These are phyloP conservation scores for Okamejei kenojei DNA, from an alignment of 2,797 vertebrate genomes.

Conservation along the genomic window DNA sequence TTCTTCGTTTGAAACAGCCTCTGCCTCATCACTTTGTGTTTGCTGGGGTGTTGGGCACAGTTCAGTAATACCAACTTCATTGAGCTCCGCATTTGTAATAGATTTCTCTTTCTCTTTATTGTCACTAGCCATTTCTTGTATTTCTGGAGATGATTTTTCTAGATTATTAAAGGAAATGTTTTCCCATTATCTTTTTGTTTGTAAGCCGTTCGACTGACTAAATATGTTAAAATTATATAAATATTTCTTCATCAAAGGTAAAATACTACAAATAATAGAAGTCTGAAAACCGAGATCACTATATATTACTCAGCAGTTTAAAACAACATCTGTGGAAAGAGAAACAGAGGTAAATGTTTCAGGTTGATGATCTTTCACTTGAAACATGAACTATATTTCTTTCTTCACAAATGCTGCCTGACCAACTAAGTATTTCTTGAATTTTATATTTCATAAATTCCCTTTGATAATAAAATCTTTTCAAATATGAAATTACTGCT, in stretches of 20 bases:
- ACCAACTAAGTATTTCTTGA: too few species aligned
- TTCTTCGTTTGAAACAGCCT: background rate
- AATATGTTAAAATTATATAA: background rate
- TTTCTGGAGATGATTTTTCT: background rate
- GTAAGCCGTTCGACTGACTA: background rate
- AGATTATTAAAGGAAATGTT: conserved; percentile 13
- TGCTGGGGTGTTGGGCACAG: background rate
- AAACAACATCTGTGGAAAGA: too few species aligned
- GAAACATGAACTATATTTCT: too few species aligned
- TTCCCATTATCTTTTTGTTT: background rate
- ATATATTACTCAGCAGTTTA: too few species aligned
- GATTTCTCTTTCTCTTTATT: conserved; percentile 8
- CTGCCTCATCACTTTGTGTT: background rate
- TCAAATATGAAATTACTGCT: background rate
- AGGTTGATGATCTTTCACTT: too few species aligned
- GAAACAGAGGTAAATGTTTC: too few species aligned
- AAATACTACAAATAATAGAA: too few species aligned
- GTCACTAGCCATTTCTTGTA: background rate
- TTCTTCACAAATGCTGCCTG: too few species aligned
- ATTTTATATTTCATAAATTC: too few species aligned
- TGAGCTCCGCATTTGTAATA: background rate
- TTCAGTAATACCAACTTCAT: background rate
- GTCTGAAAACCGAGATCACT: too few species aligned
- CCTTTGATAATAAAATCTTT: background rate
- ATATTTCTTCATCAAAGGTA: background rate